Evolutionary conservation across 2,888 invertebrate species (phyloP), one percentile per base, ranked within the genome.

Genomic region (Drosophila atripex): DNA sequence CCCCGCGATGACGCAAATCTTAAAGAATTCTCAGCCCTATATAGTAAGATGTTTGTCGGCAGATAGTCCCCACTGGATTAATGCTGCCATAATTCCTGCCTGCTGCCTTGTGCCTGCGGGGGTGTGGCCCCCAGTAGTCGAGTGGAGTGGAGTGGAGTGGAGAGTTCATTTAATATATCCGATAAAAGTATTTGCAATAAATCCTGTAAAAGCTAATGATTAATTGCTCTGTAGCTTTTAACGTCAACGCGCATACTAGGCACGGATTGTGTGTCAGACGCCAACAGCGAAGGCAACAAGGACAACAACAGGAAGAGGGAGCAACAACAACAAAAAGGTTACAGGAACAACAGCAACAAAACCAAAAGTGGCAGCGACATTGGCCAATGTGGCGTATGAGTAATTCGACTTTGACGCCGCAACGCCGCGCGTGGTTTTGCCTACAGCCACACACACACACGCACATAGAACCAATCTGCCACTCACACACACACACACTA

Each of bases 201-300:
- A 89, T 89, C 89, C 86, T 83, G 84, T 80, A 86, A 89, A 85
- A 89, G 86, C 88, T 89, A 89, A 89, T 89, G 89, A 89, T 89
- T 89, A 89, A 89, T 89, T 89, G 76, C 77, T 77, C 71, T 82
- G 79, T 83, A 83, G 82, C 82, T 83, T 83, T 83, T 83, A 83
- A 83, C 82, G 86, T 83, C 82, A 83, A 83, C 86, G 82, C 82
- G 82, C 73, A 75, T 80, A 73, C 73, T 82, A 80, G 80, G 86
- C 84, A 86, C 84, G 84, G 86, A 84, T 86, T 85, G 77, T 84
- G 80, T 83, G 64, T 64, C 80, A 80, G 77, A 51, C 56, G 64
- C 43, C 50, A 50, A 45, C 64, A 64, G 21, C 51, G 30, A 45
- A 51, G 21, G 38, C 38, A 12, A 16, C 16, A 32, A 28, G 28